Evolutionary conservation across 2,113 vertebrate species (phyloP), one percentile per base, ranked within the genome.

Genomic region (Pavo muticus): DNA sequence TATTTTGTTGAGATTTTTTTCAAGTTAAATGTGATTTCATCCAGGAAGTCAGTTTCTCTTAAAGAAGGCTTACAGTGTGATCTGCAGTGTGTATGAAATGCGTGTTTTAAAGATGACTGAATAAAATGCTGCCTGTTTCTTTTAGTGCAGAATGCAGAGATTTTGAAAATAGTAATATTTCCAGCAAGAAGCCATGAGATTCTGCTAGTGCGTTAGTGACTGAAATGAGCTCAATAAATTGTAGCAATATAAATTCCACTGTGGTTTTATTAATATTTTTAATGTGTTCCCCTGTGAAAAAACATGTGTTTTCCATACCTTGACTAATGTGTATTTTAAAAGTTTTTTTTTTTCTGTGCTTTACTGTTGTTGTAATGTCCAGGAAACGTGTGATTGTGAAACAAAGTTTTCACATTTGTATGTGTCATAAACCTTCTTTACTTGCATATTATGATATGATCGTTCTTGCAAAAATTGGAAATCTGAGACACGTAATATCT

Each of bases 271-370:
- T 97, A 96, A 95, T 97, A 95, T 97, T 97, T 97, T 94, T 96
- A 97, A 96, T 94, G 82, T 95, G 87, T 84, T 93, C 89, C 94
- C 92, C 74, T 70, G 90, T 96, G 97, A 91, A 93, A 76, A 97
- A 97, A 95, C 97, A 97, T 94, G n/a, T 97, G 97, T 97, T 97
- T 97, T 96, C 96, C 91, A 96, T 97, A 94, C 94, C 91, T 95
- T 93, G 88, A 93, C 79, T 97, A 95, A 97, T 90, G 61, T 91
- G 84, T 75, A 72, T n/a, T 88, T 96, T 95, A 78, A 93, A 94
- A 90, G 61, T n/a, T 95, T 92, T 56, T 87, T 56, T 87, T 72
- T 87, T 72, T 20, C 54, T 17, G 14, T 70, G 70, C 90, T 95
- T 97, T 96, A 90, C 50, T 84, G 67, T 93, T 95, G 78, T 87